phyloP scores from a whole-genome alignment of 2,113 vertebrate genomes.

The Prochilodus magdalenae region DNA sequence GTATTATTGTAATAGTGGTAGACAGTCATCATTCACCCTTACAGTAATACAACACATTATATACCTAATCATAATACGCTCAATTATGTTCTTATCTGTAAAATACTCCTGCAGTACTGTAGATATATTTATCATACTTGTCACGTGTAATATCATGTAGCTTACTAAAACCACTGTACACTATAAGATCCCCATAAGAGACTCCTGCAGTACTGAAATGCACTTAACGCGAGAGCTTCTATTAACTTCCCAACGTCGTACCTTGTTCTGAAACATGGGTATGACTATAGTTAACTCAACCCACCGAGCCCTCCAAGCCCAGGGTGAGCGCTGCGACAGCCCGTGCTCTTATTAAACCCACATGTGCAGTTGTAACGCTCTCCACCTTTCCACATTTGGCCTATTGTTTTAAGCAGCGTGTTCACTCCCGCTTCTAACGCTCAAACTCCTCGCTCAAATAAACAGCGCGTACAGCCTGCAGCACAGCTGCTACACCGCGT shows the following conservation, averaged over 20 bases:
- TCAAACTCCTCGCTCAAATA: neutral
- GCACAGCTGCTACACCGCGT: neutral
- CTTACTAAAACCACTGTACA: too few species aligned
- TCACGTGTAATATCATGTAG: neutral
- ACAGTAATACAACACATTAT: too few species aligned
- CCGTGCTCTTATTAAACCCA: slow-evolving; percentile 63
- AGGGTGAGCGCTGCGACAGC: neutral
- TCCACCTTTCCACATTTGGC: neutral
- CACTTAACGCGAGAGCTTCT: too few species aligned
- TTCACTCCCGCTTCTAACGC: neutral
- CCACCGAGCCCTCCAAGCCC: neutral
- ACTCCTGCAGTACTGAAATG: too few species aligned
- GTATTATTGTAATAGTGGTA: too few species aligned
- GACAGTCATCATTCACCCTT: too few species aligned
- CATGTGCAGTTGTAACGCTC: slow-evolving; percentile 56
- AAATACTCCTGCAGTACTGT: too few species aligned
- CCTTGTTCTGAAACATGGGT: neutral
- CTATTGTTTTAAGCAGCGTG: neutral
- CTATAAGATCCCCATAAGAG: too few species aligned
- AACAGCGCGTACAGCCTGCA: neutral
- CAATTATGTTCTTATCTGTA: too few species aligned
- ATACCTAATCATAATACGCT: too few species aligned
- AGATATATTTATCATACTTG: neutral
- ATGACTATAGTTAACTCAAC: neutral
- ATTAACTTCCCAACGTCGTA: neutral